Evolutionary conservation across 23 tunicate genomes (phyloP), one percentile per base, ranked within the genome.

Genomic region (Styela plicata): DNA sequence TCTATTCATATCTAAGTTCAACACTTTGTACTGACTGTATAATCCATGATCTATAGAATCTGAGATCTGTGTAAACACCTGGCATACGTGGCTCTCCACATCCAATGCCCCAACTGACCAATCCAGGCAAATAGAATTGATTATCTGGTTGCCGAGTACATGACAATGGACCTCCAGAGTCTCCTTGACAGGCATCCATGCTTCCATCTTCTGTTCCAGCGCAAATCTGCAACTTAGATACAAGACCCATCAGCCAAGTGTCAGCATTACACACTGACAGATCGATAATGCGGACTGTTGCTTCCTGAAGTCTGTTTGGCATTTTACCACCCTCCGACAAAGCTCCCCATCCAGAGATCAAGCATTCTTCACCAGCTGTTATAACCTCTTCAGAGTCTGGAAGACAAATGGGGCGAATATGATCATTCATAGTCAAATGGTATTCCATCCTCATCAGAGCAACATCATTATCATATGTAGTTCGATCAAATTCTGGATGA

Each of bases 41-140:
- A 21, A 93, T 79, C 98, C 98, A 93, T 5, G 52, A 35, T 1
- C 63, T 23, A 28, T 83, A 74, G 37, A 61, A 67, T 33, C 86
- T 27, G 16, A 88, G 31, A 30, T 86, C 66, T 3, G 98, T 85
- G 71, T 94, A 94, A 1, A 94, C 98, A 17, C 98, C 98, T 34
- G 98, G 98, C 95, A 94, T 89, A 5, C 34, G 1, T 24, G 87
- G 78, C 63, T 82, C 88, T 28, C 98, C 98, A 63, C 98, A 94
- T 28, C 98, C 98, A 23, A 94, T 86, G 3, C 98, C 98, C 98
- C 98, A 94, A 69, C 98, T 94, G 29, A 94, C 98, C 2, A 79
- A 61, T 10, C 98, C 98, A 23, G 68, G 62, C 28, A 94, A 33
- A 62, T 77, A 88, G 63, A 52, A 82, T 23, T 67, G 0, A 1